Percentiles rank a stretch among this genome's conserved stretches.
phyloP scores from a whole-genome alignment of 2,797 vertebrate genomes.

The Anguilla pacifica region DNA sequence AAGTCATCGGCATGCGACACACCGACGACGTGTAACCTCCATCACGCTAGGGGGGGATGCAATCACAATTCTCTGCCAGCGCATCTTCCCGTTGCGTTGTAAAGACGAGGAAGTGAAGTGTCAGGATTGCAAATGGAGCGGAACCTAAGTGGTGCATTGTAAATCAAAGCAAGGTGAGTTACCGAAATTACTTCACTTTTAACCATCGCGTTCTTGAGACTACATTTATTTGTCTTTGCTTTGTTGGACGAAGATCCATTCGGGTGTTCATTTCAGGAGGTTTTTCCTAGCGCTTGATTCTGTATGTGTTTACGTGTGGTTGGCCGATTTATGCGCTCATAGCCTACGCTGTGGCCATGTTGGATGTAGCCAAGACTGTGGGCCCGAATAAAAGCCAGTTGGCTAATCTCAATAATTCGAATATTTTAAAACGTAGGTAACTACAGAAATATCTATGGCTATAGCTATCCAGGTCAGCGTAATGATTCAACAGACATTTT shows the following conservation, averaged over 20 bases:
- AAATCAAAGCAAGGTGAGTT: constrained; percentile 17
- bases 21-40: not conserved
- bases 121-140: constrained; percentile 65
- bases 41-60: not conserved
- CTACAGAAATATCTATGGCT: not conserved
- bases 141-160: constrained; percentile 42
- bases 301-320: not conserved
- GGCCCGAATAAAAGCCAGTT: not conserved
- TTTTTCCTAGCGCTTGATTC: not conserved
- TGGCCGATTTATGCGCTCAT: not conserved
- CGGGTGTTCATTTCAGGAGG: not conserved
- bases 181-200: not conserved
- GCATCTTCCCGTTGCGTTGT: not conserved
- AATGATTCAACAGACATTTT: not conserved
- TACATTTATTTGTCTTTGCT: not conserved
- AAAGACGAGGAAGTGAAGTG: constrained; percentile 18
- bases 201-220: not conserved
- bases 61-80: not conserved
- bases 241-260: not conserved
- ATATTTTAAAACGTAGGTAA: not conserved
- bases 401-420: not conserved
- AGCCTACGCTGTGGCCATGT: constrained; percentile 7
- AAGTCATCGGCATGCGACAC: not conserved
- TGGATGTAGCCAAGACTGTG: not conserved
- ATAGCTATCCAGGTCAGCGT: not conserved